These are phyloP conservation scores for Equus przewalskii DNA, from an alignment of 2,113 vertebrate genomes.

Conservation along the genomic window DNA sequence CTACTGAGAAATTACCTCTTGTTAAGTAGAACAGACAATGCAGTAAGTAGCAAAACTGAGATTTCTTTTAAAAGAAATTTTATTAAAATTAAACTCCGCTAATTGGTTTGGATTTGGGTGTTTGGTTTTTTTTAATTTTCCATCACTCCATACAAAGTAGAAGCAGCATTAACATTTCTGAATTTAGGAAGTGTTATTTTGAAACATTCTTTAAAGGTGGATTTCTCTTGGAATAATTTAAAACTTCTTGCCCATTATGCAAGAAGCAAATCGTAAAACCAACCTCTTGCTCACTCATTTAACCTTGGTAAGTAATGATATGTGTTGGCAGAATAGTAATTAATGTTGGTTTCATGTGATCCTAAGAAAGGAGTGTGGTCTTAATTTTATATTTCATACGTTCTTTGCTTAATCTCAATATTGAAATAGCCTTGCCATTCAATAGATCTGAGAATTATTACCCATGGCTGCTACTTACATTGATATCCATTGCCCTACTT, in stretches of 20 bases:
- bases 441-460: neutral
- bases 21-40: neutral
- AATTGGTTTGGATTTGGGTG: neutral
- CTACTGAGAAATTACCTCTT: slow-evolving; percentile 50
- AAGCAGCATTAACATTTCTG: neutral
- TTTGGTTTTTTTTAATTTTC: neutral
- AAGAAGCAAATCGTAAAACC: neutral
- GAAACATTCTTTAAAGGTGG: neutral
- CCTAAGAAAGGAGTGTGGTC: neutral
- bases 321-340: neutral
- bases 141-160: neutral
- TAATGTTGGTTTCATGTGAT: neutral
- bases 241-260: neutral
- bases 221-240: slow-evolving; percentile 48
- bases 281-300: neutral
- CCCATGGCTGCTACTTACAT: too few species aligned
- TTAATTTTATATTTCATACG: neutral
- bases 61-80: neutral
- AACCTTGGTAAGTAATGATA: neutral
- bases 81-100: slow-evolving; percentile 29
- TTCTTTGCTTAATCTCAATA: neutral
- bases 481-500: neutral
- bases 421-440: slow-evolving; percentile 11
- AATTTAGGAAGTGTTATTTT: slow-evolving; percentile 26
- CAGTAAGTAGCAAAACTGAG: slow-evolving; percentile 20